Evolutionary conservation across 2,888 invertebrate genomes (phyloP), one percentile per base, ranked within the genome.

Genomic region (Nematopogon swammerdamellus): DNA sequence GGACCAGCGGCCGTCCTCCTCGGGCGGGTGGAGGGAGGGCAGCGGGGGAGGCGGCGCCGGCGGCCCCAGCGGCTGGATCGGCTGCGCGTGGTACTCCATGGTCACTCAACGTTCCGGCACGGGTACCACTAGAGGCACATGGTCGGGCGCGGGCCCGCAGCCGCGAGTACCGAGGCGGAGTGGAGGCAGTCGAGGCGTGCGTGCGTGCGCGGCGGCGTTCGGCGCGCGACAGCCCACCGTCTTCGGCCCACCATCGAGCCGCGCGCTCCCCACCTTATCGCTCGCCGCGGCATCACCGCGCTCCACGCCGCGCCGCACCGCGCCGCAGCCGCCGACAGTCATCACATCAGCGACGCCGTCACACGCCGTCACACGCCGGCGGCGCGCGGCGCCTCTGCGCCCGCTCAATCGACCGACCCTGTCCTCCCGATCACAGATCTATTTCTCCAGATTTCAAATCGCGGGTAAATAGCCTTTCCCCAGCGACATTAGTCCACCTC

Each of bases 1-100:
- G 59, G 83, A 83, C 88, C 88, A 89, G 64, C 81, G 83, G 68
- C 80, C 84, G 66, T 82, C 85, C 61, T 82, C 84, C 63, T 82
- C 81, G 51, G 82, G 80, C 63, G 85, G 84, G 58, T 84, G 80
- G 72, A 85, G 84, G 51, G 84, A 83, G 62, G 85, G 81, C 61
- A 85, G 84, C 57, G 84, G 85, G 63, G 85, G 83, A 61, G 85
- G 82, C 57, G 85, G 85, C 55, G 80, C 85, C 57, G 85, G 84
- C 57, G 85, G 83, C 61, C 85, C 84, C 67, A 81, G 82, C 54
- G 67, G 58, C 59, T 62, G 52, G 63, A 57, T 49, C 59, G 50
- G 54, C 54, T 71, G 73, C 59, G 68, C 68, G 50, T 74, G 77
- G 65, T 76, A 80, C 68, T 80, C 80, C 80, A 80, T 80, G 61